A percentile compares a stretch with the other conserved stretches of the same genome.
Evolutionary conservation across 2,797 vertebrate genomes (phyloP).

Genomic region (Argentina silus): DNA sequence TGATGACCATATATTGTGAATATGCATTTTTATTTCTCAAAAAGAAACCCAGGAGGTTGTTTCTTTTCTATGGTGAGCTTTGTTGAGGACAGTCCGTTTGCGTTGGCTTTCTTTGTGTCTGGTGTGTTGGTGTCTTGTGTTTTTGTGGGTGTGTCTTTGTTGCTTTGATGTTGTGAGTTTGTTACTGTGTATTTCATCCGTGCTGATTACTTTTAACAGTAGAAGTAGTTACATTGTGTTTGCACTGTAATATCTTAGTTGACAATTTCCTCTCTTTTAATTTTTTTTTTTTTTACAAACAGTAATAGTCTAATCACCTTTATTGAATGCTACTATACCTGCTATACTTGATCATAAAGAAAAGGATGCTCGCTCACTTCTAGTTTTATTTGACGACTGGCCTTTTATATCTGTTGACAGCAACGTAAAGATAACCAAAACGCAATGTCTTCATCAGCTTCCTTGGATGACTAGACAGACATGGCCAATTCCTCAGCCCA

Average conservation of each 20-base stretch:
- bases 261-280: too few relatives aligned
- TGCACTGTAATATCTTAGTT: too few relatives aligned
- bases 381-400: too few relatives aligned
- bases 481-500: background rate
- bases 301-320: too few relatives aligned
- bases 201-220: conserved; percentile 24
- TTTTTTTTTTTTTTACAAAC: too few relatives aligned
- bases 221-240: too few relatives aligned
- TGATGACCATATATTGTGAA: conserved; percentile 41
- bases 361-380: too few relatives aligned
- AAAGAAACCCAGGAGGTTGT: conserved; percentile 19
- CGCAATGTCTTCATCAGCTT: too few relatives aligned
- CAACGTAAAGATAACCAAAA: too few relatives aligned
- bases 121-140: conserved; percentile 8
- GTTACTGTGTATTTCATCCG: conserved; percentile 16
- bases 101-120: conserved; percentile 36
- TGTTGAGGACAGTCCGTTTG: conserved; percentile 13
- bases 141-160: conserved; percentile 21
- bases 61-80: conserved; percentile 14
- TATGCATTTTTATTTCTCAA: conserved; percentile 17
- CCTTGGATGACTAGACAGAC: conserved; percentile 11
- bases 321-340: too few relatives aligned
- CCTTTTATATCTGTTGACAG: too few relatives aligned
- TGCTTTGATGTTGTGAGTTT: conserved; percentile 12
- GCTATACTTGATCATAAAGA: too few relatives aligned